phyloP scores from a whole-genome alignment of 2,113 vertebrate species.

The Nothoprocta pentlandii region DNA sequence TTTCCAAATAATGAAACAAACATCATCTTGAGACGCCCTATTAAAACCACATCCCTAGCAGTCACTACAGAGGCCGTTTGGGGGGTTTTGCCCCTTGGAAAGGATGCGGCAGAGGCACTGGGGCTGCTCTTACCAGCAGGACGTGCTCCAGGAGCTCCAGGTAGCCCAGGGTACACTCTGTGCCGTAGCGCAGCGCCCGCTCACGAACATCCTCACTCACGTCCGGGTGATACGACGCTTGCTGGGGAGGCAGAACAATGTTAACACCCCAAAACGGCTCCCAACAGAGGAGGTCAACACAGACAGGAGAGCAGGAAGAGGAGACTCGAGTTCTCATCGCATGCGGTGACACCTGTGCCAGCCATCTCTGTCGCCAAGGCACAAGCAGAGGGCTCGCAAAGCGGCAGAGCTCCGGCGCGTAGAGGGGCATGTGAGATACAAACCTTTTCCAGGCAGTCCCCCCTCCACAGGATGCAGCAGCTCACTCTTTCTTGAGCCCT shows the following conservation, averaged over 20 bases:
- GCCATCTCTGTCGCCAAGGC: neutral
- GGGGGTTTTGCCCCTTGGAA: neutral
- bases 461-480: neutral
- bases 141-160: constrained; percentile 94
- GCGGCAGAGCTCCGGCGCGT: neutral
- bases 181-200: constrained; percentile 88
- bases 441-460: neutral
- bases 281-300: neutral
- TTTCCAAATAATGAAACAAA: neutral
- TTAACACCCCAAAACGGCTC: neutral
- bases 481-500: neutral
- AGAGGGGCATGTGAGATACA: neutral
- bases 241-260: constrained; percentile 76
- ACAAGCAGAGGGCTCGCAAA: neutral
- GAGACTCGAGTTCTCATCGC: neutral
- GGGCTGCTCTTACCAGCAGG: constrained; percentile 82
- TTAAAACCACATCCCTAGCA: neutral
- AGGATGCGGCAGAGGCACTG: accelerated
- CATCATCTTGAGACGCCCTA: neutral
- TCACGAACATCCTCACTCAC: constrained; percentile 86
- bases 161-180: constrained; percentile 92
- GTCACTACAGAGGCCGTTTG: neutral
- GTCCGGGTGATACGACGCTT: constrained; percentile 92
- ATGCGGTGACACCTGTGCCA: neutral
- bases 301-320: neutral